Percentiles rank a stretch among this genome's conserved stretches.
Conservation (phyloP, 1,140 invertebrate genomes). For the Drosophila malerkotliana region DNA sequence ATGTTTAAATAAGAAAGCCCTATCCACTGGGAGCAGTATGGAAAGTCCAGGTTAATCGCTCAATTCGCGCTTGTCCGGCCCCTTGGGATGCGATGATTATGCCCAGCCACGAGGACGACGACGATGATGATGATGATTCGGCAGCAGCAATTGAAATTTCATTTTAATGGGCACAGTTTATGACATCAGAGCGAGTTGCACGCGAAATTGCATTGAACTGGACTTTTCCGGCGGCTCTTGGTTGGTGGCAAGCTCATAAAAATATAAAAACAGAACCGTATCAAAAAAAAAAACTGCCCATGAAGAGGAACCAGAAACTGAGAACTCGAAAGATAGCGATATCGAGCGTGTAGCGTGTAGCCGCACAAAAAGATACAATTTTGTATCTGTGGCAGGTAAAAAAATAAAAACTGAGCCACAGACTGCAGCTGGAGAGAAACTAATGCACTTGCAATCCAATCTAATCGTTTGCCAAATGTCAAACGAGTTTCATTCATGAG, state of each 20-base stretch:
- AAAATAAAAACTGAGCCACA: constrained; percentile 11
- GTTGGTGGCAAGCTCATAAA: constrained; percentile 69
- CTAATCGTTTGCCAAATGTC: constrained; percentile 77
- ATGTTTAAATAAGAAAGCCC: neutral
- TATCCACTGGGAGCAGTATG: constrained; percentile 30
- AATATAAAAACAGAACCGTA: constrained; percentile 14
- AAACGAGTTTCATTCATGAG: constrained; percentile 66
- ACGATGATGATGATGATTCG: neutral
- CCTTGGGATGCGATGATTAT: constrained; percentile 9
- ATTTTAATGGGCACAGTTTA: constrained; percentile 32
- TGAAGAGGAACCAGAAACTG: constrained; percentile 2
- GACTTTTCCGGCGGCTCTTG: constrained; percentile 26
- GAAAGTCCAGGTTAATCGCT: constrained; percentile 67
- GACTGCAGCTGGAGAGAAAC: constrained; percentile 62
- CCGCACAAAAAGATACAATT: constrained; percentile 69
- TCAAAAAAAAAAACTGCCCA: constrained; percentile 6
- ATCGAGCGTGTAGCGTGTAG: constrained; percentile 61
- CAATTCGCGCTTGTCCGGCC: constrained; percentile 37
- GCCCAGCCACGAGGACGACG: too few relatives aligned
- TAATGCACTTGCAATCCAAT: constrained; percentile 72
- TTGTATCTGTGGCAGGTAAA: constrained; percentile 53
- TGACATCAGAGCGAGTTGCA: constrained; percentile 34
- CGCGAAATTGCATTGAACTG: constrained; percentile 32
- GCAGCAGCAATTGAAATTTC: constrained; percentile 20
- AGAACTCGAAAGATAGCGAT: constrained; percentile 8